These are phyloP conservation scores for Mesoligia furuncula DNA, from an alignment of 2,888 invertebrate genomes.

Conservation along the genomic window DNA sequence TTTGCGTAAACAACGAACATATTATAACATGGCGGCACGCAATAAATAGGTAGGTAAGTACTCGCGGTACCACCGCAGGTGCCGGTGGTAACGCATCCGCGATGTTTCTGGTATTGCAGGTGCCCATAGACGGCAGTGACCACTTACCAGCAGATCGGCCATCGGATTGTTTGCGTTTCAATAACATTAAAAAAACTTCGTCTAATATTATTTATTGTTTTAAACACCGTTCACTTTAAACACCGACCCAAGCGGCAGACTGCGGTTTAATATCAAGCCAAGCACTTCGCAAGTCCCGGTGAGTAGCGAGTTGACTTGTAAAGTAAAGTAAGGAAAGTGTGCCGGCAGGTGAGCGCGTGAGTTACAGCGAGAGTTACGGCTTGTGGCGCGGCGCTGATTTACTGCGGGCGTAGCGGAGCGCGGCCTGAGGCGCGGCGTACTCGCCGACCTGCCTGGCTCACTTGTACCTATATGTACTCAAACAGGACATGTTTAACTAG, in stretches of 20 bases:
- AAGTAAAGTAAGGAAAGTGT: constrained; percentile 38
- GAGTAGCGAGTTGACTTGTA: constrained; percentile 46
- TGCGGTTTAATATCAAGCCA: constrained; percentile 19
- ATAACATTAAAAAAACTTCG: neutral
- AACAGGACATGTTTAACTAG: neutral
- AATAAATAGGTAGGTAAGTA: neutral
- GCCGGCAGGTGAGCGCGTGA: constrained; percentile 35
- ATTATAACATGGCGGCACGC: neutral
- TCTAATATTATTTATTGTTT: neutral
- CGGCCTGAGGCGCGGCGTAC: constrained; percentile 32
- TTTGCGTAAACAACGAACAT: neutral
- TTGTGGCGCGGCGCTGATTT: constrained; percentile 51
- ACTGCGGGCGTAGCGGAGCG: constrained; percentile 11
- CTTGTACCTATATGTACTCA: constrained; percentile 3
- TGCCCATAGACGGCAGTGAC: neutral
- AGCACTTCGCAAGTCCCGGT: constrained; percentile 2
- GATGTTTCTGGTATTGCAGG: neutral
- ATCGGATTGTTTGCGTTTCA: neutral
- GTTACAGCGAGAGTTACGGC: constrained; percentile 41
- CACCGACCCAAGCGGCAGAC: neutral
- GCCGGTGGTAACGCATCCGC: neutral
- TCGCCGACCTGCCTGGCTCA: neutral
- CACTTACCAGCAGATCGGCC: neutral
- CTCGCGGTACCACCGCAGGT: neutral
- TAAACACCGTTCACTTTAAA: neutral